Percentiles rank a stretch among this genome's conserved stretches.
Evolutionary conservation across 2,797 vertebrate species (phyloP).

Genomic region (Xiphorhynchus erythropygius): DNA sequence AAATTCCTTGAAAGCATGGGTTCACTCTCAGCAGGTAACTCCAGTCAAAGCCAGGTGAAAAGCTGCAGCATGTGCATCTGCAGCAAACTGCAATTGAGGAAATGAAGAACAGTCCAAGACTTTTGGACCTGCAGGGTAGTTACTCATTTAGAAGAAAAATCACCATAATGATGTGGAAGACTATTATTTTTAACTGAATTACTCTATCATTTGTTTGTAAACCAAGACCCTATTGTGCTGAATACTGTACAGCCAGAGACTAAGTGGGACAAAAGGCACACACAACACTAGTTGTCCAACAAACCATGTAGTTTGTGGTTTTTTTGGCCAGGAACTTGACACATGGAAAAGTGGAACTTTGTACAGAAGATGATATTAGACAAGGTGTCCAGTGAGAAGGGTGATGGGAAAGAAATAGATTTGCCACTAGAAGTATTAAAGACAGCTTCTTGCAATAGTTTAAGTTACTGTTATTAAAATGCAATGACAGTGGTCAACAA

Average conservation of each 20-base stretch:
- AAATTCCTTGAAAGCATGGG: neutral
- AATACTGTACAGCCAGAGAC: neutral
- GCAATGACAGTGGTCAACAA: neutral
- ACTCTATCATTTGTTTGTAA: neutral
- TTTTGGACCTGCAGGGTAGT: neutral
- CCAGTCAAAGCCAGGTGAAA: neutral
- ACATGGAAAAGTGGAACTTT: accelerated
- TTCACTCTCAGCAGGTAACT: neutral
- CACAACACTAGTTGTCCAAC: neutral
- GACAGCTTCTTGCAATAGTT: neutral
- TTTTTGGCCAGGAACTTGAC: neutral
- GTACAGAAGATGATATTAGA: neutral
- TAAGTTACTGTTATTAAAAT: neutral
- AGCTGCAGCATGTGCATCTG: neutral
- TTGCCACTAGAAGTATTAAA: neutral
- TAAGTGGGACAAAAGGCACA: neutral
- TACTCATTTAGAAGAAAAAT: neutral
- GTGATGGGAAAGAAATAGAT: neutral
- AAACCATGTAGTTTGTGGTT: neutral
- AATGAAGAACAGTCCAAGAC: neutral
- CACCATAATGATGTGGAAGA: neutral
- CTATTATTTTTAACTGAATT: neutral
- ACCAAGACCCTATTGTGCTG: neutral
- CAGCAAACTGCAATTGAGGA: neutral
- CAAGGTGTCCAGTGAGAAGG: neutral